Base-by-base conservation (phyloP, 2,113 vertebrate genomes). In the Misgurnus anguillicaudatus region DNA sequence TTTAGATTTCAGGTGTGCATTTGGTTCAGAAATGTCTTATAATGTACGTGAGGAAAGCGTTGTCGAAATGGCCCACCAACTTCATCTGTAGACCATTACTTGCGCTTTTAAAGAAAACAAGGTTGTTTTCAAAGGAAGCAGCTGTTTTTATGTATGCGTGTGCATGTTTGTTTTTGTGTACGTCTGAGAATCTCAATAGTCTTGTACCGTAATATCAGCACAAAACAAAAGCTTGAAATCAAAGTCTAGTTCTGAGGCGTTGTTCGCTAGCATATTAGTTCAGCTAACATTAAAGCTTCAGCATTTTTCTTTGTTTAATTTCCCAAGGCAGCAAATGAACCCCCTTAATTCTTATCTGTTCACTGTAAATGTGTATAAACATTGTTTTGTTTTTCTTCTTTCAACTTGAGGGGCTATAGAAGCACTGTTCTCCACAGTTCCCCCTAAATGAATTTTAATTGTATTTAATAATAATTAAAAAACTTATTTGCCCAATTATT, bases 1-100 rank as follows among this genome's bases (percentile, higher is more conserved):
- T 92, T 91, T 90, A 91, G 89, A 92, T 92, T 83, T 87, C 78
- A 39, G 17, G 16, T 41, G 57, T 14, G 16, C 24, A 1, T 66
- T 81, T 84, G 64, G 81, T 83, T 83, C 78, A 2, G 72, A 78
- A 82, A 60, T 67, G 67, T 83, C 77, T 41, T n/a, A 45, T 57
- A 45, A 6, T 11, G n/a, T 14, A 47, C 51, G 17, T 45, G 19
- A 51, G 38, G n/a, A 9, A 74, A 6, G 67, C 51, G 41, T 31
- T 55, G 65, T 73, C 60, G 55, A 31, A 39, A 67, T 31, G n/a
- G 53, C 11, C 42, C 61, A 75, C 51, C 60, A 72, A 31, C 24
- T 36, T 42, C 51, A n/a, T 67, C 67, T 74, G 68, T 65, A 45
- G 48, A 36, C 41, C 17, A 63, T 70, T 74, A 57, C 55, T 38